These are phyloP conservation scores for Lysandra bellargus DNA, from an alignment of 2,888 invertebrate species.

Conservation along the genomic window DNA sequence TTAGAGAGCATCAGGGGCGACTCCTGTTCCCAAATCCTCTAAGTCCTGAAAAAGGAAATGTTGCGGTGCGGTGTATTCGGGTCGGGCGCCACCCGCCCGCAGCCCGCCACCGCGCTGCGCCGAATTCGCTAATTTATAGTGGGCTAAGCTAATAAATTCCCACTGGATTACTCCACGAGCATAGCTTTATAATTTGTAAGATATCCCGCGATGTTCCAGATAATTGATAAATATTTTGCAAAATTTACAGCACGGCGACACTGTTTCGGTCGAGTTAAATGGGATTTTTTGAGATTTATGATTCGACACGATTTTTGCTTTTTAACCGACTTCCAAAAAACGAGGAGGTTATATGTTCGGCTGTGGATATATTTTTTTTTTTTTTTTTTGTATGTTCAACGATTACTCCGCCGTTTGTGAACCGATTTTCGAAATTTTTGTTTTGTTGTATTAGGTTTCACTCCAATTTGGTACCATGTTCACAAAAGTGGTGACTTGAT, in stretches of 20 bases:
- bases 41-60: constrained; percentile 60
- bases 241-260: neutral
- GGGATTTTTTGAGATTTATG: neutral
- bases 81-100: constrained; percentile 54
- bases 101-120: constrained; percentile 48
- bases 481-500: too few species aligned
- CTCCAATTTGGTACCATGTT: too few species aligned
- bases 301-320: too few species aligned
- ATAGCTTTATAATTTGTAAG: constrained; percentile 74
- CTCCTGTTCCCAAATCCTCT: constrained; percentile 32
- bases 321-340: neutral
- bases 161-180: constrained; percentile 75
- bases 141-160: constrained; percentile 76
- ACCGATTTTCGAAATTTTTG: too few species aligned
- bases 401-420: too few species aligned
- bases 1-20: constrained; percentile 1
- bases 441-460: too few species aligned
- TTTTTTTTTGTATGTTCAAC: too few species aligned
- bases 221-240: constrained; percentile 18
- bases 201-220: constrained; percentile 46
- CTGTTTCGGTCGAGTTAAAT: neutral
- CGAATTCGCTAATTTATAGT: constrained; percentile 76
- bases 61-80: constrained; percentile 70
- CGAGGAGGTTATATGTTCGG: too few species aligned
- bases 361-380: too few species aligned